A percentile compares a stretch with the other conserved stretches of the same genome.
Conservation (phyloP, 1,140 invertebrate species). For the Drosophila tropicalis region DNA sequence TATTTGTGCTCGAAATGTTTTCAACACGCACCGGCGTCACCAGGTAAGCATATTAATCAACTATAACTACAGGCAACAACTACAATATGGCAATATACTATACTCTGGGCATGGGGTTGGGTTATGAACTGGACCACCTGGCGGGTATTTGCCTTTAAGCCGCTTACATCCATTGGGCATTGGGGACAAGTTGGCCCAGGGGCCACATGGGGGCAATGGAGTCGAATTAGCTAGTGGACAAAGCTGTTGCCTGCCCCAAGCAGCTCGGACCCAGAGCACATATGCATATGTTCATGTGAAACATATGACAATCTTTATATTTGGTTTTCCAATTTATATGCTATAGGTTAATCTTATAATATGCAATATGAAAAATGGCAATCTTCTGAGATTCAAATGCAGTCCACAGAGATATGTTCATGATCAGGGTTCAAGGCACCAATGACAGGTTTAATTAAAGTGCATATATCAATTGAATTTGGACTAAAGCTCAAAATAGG, state of each 20-base stretch:
- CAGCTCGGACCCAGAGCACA: constrained; percentile 16
- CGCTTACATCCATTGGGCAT: constrained; percentile 45
- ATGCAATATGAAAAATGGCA: neutral
- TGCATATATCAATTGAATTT: too few species aligned
- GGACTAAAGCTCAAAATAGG: too few species aligned
- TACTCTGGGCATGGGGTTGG: neutral
- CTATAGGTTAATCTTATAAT: neutral
- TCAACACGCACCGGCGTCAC: constrained; percentile 79
- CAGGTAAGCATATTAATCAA: constrained; percentile 82
- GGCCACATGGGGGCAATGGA: neutral
- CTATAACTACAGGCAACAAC: constrained; percentile 44
- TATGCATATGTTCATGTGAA: constrained; percentile 23
- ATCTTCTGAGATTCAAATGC: neutral
- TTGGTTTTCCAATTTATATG: constrained; percentile 21
- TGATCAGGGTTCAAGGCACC: too few species aligned
- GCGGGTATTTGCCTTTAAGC: constrained; percentile 52
- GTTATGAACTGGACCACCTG: neutral
- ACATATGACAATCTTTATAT: constrained; percentile 43
- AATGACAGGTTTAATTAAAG: too few species aligned
- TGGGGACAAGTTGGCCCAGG: neutral
- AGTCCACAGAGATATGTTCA: too few species aligned
- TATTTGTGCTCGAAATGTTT: constrained; percentile 89
- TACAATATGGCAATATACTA: constrained; percentile 10
- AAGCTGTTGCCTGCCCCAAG: constrained; percentile 15
- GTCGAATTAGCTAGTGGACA: neutral